These are phyloP conservation scores for Heptranchias perlo DNA, from an alignment of 2,113 vertebrate genomes.

Conservation along the genomic window DNA sequence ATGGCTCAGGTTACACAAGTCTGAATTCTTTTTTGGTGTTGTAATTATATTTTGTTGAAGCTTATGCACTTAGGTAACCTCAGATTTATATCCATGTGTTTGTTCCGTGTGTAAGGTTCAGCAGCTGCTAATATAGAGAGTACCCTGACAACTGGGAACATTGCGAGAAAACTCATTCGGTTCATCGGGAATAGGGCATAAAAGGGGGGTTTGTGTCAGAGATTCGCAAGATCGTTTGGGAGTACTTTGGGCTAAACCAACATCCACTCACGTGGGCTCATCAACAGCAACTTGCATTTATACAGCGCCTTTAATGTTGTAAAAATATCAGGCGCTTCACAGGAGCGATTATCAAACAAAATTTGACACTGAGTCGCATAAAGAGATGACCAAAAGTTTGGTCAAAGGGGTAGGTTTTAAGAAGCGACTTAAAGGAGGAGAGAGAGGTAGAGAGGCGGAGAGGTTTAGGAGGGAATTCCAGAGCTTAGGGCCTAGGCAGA, in stretches of 20 bases:
- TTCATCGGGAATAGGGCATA: neutral
- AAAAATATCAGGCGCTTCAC: neutral
- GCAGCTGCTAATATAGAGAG: neutral
- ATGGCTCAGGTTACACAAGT: neutral
- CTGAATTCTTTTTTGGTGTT: neutral
- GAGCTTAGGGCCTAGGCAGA: neutral
- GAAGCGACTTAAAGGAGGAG: neutral
- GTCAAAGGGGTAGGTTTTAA: neutral
- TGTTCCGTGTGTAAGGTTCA: neutral
- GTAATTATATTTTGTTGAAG: constrained; percentile 24
- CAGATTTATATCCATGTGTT: constrained; percentile 1
- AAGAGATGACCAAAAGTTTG: neutral
- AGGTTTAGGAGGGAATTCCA: neutral
- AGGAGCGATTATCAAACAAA: neutral
- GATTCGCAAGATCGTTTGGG: neutral
- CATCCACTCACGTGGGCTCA: neutral
- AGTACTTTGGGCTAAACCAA: neutral
- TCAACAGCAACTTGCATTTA: neutral
- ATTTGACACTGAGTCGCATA: neutral
- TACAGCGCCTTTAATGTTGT: neutral
- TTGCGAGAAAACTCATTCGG: neutral
- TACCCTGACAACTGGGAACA: neutral
- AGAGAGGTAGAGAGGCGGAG: neutral
- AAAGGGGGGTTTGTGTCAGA: neutral
- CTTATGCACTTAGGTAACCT: neutral